Conservation (phyloP, 2,113 vertebrate genomes). For the Mobula hypostoma region DNA sequence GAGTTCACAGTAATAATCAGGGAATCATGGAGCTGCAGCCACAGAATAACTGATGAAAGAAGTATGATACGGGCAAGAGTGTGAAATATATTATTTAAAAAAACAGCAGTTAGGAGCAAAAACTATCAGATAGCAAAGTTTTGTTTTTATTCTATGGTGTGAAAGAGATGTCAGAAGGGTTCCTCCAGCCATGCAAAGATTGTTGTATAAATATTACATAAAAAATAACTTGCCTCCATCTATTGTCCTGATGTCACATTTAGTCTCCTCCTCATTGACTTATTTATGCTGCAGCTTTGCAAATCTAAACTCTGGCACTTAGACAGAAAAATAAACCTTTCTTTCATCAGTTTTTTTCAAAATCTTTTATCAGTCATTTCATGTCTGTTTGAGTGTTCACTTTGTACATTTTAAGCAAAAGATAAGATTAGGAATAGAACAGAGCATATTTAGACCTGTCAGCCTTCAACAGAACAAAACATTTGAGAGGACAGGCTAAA, state of each 20-base stretch:
- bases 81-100: background rate
- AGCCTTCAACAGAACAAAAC: background rate
- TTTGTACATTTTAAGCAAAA: background rate
- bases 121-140: background rate
- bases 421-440: background rate
- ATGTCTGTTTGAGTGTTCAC: background rate
- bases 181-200: background rate
- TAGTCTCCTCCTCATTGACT: background rate
- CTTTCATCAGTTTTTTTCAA: background rate
- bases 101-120: background rate
- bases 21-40: background rate
- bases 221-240: background rate
- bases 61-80: background rate
- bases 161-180: background rate
- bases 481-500: background rate
- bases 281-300: background rate
- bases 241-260: background rate
- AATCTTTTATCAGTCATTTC: background rate
- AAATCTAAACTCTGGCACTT: background rate
- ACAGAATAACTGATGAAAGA: background rate
- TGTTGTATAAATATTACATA: background rate
- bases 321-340: background rate
- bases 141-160: background rate
- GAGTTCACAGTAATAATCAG: background rate
- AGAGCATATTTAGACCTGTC: background rate